Evolutionary conservation across 2,113 vertebrate genomes (phyloP), one percentile per base, ranked within the genome.

Genomic region (Climacteris rufus): DNA sequence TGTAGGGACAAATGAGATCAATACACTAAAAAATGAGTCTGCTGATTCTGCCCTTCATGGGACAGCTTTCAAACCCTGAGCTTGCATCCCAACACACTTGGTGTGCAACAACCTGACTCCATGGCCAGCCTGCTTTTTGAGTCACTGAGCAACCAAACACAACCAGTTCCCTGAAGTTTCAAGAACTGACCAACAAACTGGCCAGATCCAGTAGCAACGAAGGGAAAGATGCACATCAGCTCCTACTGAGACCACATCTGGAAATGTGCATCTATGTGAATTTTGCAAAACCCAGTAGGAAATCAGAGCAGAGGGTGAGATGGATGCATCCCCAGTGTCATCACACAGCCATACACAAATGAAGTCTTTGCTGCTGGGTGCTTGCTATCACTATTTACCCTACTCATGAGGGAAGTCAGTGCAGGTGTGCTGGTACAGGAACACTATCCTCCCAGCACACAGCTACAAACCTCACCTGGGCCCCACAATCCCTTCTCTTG

Each of bases 201-300:
- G n/a, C 30, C 47, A 81, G 47, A 63, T 37, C 7, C 39, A 66
- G 35, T 1, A 78, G 66, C 28, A 69, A 28, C 12, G 53, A 18
- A 60, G 13, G 8, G 28, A 61, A 84, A 42, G 60, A 70, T 11
- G 21, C 3, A 6, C 25, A 74, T 10, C 52, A 53, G 28, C 35
- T 75, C 12, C 65, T 52, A 31, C 31, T n/a, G 22, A 63, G 23
- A 39, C 6, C 11, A 54, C 16, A 49, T 14, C 33, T 30, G 2
- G 75, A 94, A 82, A 33, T 0, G 0, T 4, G 5, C 60, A 33
- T 11, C 31, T 21, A 13, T 4, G 15, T 1, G 0, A 70, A 65
- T 28, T 77, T 61, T 76, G 19, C 68, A 77, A 95, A 61, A 56
- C 2, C 11, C 40, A 53, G 5, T 0, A 56, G 45, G 53, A 80